These are phyloP conservation scores for Ommatoiulus sabulosus DNA, from an alignment of 2,888 invertebrate species.

Conservation along the genomic window DNA sequence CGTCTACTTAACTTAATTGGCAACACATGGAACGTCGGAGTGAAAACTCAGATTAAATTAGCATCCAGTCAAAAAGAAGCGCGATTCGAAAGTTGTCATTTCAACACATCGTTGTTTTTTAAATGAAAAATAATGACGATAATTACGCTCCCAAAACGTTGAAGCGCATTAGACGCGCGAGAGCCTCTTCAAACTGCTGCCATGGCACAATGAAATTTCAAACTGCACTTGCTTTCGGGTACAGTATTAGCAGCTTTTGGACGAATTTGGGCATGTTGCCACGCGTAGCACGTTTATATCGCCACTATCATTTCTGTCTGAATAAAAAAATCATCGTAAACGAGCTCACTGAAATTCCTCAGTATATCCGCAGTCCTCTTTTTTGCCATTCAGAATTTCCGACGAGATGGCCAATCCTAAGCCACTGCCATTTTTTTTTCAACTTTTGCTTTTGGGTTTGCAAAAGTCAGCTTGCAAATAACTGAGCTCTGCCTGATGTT, in stretches of 20 bases:
- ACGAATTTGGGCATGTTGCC: not conserved
- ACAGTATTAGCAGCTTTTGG: not conserved
- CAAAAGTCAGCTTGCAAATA: no score
- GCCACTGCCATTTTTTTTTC: no score
- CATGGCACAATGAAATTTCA: not conserved
- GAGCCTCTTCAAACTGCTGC: not conserved
- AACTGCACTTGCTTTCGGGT: not conserved
- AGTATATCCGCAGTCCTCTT: no score
- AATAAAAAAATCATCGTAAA: no score
- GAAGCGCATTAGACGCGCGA: slow-evolving; percentile 26
- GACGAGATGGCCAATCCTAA: no score
- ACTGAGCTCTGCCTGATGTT: no score
- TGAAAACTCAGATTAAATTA: slow-evolving; percentile 33
- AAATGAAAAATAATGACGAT: slow-evolving; percentile 52
- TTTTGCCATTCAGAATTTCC: no score
- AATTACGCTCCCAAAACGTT: slow-evolving; percentile 29
- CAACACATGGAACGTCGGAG: slow-evolving; percentile 49
- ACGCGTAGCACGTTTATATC: no score
- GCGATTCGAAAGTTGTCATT: slow-evolving; percentile 44
- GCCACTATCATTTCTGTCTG: no score
- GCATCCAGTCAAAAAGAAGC: slow-evolving; percentile 45
- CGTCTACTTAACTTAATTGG: slow-evolving; percentile 47
- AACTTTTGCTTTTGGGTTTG: no score
- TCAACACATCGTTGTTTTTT: slow-evolving; percentile 48
- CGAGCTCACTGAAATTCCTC: no score